phyloP scores from a whole-genome alignment of 2,797 vertebrate species.

The Rhinogobio ventralis region DNA sequence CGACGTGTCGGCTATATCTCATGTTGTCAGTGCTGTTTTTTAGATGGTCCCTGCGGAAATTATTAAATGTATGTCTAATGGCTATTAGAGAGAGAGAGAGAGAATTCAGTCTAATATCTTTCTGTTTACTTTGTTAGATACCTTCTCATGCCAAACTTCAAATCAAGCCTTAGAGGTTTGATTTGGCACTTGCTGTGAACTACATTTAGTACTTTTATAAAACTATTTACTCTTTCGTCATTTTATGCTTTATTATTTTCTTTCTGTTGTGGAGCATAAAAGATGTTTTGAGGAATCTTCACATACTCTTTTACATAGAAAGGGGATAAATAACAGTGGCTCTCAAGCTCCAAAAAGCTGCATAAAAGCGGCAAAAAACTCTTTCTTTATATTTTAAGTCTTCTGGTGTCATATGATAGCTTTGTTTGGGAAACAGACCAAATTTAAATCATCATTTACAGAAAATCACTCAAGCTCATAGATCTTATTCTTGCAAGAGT shows the following conservation, averaged over 20 bases:
- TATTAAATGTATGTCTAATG: background rate
- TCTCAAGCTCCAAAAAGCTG: background rate
- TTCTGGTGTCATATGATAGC: background rate
- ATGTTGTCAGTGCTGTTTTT: slow-evolving; percentile 13
- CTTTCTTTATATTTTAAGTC: background rate
- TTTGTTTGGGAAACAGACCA: slow-evolving; percentile 1
- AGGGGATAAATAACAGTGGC: background rate
- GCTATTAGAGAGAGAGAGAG: background rate
- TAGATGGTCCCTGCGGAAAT: background rate
- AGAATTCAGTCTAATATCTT: background rate
- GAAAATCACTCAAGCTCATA: background rate
- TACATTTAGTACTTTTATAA: background rate
- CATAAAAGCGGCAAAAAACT: background rate
- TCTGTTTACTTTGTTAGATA: background rate
- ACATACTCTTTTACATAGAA: background rate
- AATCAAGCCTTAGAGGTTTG: background rate
- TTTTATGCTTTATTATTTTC: background rate
- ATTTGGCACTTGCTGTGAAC: background rate
- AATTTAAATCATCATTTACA: background rate
- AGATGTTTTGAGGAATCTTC: background rate
- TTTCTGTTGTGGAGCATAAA: background rate
- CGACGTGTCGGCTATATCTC: slow-evolving; percentile 26
- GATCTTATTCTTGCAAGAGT: background rate
- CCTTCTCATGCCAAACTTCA: background rate
- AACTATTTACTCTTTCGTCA: background rate